Evolutionary conservation across 2,888 invertebrate species (phyloP).

Genomic region (Anaspis maculata): DNA sequence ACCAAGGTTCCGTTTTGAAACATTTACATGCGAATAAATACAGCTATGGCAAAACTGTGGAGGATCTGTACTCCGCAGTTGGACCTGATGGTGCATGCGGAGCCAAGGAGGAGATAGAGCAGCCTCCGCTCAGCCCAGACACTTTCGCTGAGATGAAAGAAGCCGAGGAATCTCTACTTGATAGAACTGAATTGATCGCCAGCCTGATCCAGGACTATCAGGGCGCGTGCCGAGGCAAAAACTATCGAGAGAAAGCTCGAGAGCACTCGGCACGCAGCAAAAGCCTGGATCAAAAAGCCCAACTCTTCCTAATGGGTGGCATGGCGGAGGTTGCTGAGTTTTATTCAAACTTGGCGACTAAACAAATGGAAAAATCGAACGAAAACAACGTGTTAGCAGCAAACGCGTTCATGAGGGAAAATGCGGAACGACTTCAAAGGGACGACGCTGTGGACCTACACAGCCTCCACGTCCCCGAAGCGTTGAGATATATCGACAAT

Average conservation of each 20-base stretch:
- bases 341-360: constrained; percentile 60
- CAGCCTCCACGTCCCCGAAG: constrained; percentile 68
- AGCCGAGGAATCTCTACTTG: too few relatives aligned
- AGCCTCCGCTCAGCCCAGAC: constrained; percentile 37
- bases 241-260: constrained; percentile 43
- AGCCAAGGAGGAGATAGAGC: constrained; percentile 24
- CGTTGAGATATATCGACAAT: constrained; percentile 57
- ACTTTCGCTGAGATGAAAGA: constrained; percentile 42
- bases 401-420: constrained; percentile 48
- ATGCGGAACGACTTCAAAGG: constrained; percentile 44
- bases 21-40: constrained; percentile 61
- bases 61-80: constrained; percentile 48
- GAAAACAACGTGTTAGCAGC: constrained; percentile 55
- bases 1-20: constrained; percentile 55
- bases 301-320: constrained; percentile 48
- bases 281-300: constrained; percentile 46
- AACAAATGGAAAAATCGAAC: constrained; percentile 54
- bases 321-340: constrained; percentile 62
- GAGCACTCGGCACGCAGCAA: constrained; percentile 44
- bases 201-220: too few relatives aligned
- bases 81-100: constrained; percentile 21
- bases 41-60: constrained; percentile 58
- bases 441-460: constrained; percentile 70
- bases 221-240: too few relatives aligned
- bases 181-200: too few relatives aligned